Base-by-base conservation (phyloP, 2,888 invertebrate genomes). In the Scaptomyza cyrtandrae region DNA sequence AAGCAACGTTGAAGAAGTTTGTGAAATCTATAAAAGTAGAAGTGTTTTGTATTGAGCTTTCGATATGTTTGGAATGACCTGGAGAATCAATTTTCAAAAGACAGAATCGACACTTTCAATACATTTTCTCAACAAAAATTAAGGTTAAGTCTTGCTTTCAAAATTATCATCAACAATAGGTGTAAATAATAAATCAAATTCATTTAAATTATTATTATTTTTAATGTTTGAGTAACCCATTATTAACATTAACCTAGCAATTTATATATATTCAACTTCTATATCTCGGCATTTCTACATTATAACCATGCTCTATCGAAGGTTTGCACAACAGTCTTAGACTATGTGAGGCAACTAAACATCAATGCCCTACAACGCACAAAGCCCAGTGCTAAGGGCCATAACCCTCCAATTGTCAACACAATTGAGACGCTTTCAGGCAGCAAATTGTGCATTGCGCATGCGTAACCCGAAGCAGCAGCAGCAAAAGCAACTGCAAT, bases 401-500 rank as follows among this genome's bases (percentile, higher is more conserved):
- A 1, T 33, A n/a, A 39, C 31, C 48, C 46, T 43, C 43, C 48
- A 64, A 33, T 50, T 33, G 75, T 75, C 72, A 82, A 79, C 66
- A 78, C 79, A 79, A 84, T 87, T 82, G 78, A 87, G 65, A 67
- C 49, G 84, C 80, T 78, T 68, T 78, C 71, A 86, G 69, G 71
- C 88, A 78, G 81, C 71, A 88, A 86, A 88, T 88, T 86, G 84
- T 77, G 68, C 45, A 64, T 56, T 65, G 71, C 88, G 86, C 86
- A 88, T 83, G 86, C 88, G 88, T 87, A 86, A 75, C 85, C 62
- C 54, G 72, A 62, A 76, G 67, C 58, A 43, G 50, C 58, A 43
- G 50, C 70, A 45, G 46, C 55, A 39, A 39, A 2, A 50, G 39
- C 43, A 44, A 16, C 33, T 55, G 31, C 54, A 14, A 16, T 62